These are phyloP conservation scores for Shargacucullia verbasci DNA, from an alignment of 2,888 invertebrate species.

Conservation along the genomic window DNA sequence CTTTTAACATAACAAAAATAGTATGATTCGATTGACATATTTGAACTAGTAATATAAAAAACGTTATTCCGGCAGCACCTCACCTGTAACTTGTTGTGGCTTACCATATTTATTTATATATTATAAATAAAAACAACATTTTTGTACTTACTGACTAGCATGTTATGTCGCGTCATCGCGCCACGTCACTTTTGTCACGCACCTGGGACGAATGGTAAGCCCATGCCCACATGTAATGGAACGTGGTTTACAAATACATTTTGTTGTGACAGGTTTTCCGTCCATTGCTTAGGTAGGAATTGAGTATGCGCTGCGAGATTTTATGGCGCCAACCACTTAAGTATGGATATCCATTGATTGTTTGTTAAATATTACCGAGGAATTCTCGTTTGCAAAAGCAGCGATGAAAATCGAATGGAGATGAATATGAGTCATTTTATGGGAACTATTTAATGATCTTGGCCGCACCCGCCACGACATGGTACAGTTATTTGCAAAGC, in stretches of 20 bases:
- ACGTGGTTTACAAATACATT: conserved; percentile 8
- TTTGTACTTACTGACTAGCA: no score
- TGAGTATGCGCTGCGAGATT: neutral
- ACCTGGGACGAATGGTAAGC: neutral
- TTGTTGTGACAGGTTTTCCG: neutral
- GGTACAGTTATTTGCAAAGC: conserved; percentile 37
- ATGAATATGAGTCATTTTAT: conserved; percentile 36
- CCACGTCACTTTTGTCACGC: conserved; percentile 1
- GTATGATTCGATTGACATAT: no score
- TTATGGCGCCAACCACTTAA: conserved; percentile 1
- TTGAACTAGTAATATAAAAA: no score
- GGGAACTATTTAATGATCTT: conserved; percentile 30
- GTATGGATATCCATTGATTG: conserved; percentile 24
- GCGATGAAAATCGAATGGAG: conserved; percentile 20
- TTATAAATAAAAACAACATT: no score
- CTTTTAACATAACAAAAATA: no score
- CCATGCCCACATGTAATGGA: conserved; percentile 7
- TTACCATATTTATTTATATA: no score
- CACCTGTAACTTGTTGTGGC: no score
- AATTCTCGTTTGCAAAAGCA: neutral
- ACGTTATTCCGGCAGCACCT: no score
- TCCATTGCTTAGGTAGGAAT: conserved; percentile 1
- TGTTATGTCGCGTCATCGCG: no score
- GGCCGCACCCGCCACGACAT: conserved; percentile 35
- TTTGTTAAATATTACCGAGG: conserved; percentile 14